Evolutionary conservation across 2,113 vertebrate genomes (phyloP).

Genomic region (Ammospiza caudacuta): DNA sequence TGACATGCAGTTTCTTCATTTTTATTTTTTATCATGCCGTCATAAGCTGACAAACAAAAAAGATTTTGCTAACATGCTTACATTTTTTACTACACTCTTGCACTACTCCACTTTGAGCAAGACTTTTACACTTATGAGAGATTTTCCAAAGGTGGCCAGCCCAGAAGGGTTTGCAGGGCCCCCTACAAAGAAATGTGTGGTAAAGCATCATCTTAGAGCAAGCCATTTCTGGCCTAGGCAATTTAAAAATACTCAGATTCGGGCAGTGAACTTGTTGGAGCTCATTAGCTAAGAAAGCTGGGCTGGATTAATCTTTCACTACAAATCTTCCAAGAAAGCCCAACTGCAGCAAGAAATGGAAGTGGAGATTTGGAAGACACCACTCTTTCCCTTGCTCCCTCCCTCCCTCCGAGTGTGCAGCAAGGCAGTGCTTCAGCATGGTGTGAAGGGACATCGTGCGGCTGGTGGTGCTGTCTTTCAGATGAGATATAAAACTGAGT

Average conservation of each 20-base stretch:
- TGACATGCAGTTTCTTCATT: background rate
- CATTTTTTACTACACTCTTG: background rate
- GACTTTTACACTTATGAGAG: background rate
- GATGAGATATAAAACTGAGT: constrained; percentile 60
- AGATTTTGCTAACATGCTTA: background rate
- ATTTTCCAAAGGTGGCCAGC: background rate
- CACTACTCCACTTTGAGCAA: background rate
- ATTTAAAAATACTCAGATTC: background rate
- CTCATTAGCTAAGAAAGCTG: background rate
- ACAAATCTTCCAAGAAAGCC: background rate
- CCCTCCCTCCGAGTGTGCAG: background rate
- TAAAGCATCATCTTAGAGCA: background rate
- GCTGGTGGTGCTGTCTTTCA: constrained; percentile 56
- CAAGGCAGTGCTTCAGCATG: background rate
- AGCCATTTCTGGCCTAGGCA: background rate
- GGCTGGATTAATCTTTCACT: background rate
- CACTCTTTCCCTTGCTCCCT: background rate
- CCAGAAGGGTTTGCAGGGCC: background rate
- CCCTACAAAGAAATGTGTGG: background rate
- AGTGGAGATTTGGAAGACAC: background rate
- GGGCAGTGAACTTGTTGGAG: background rate
- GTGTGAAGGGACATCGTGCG: constrained; percentile 31
- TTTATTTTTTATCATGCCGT: background rate
- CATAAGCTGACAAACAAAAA: background rate
- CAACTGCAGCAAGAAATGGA: background rate